Percentiles rank a stretch among this genome's conserved stretches.
Evolutionary conservation across 1,140 invertebrate genomes (phyloP).

Genomic region (Drosophila murphyi): DNA sequence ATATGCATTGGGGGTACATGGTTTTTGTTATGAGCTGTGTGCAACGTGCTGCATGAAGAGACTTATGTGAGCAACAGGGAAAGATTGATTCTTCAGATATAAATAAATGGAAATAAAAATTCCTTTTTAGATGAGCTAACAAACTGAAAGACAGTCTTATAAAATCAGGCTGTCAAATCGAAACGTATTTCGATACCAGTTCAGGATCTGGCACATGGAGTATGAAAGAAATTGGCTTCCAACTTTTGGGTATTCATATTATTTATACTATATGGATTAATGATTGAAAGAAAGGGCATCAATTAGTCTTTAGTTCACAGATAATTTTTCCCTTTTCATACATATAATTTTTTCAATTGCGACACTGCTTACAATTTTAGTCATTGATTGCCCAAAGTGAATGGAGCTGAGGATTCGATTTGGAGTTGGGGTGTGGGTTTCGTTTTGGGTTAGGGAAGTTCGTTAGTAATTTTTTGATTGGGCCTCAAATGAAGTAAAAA

Average conservation of each 20-base stretch:
- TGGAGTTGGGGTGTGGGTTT: neutral
- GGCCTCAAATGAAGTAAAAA: slow-evolving; percentile 52
- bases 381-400: slow-evolving; percentile 74
- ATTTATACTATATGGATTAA: too few relatives aligned
- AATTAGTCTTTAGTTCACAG: neutral
- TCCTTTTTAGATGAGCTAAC: too few relatives aligned
- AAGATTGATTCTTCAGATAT: neutral
- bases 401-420: slow-evolving; percentile 23
- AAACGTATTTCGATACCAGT: too few relatives aligned
- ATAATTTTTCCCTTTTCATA: slow-evolving; percentile 42
- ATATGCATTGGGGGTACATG: slow-evolving; percentile 30
- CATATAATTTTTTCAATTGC: slow-evolving; percentile 49
- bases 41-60: slow-evolving; percentile 9
- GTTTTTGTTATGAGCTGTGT: slow-evolving; percentile 25
- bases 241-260: too few relatives aligned
- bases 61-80: neutral
- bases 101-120: too few relatives aligned
- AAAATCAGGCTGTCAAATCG: too few relatives aligned
- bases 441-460: slow-evolving; percentile 3
- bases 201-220: too few relatives aligned
- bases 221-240: too few relatives aligned
- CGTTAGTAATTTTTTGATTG: slow-evolving; percentile 81
- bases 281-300: neutral
- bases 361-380: slow-evolving; percentile 66
- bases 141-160: too few relatives aligned